A percentile compares a stretch with the other conserved stretches of the same genome.
Evolutionary conservation across 2,888 invertebrate species (phyloP).

Genomic region (Neria commutata): DNA sequence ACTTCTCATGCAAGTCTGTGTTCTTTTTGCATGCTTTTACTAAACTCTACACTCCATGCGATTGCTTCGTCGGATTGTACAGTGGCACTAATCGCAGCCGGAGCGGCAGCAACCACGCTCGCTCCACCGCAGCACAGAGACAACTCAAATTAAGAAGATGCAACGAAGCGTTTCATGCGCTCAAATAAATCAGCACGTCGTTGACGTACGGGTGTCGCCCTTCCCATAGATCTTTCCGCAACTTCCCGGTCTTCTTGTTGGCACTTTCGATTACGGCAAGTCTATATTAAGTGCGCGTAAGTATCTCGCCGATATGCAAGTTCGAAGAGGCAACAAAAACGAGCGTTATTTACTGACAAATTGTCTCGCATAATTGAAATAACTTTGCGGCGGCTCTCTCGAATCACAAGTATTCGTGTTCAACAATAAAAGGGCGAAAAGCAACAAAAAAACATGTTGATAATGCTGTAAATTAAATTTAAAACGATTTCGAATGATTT

Average conservation of each 20-base stretch:
- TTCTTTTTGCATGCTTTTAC: too few species aligned
- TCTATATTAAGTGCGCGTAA: constrained; percentile 12
- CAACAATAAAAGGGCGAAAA: constrained; percentile 35
- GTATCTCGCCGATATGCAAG: constrained; percentile 23
- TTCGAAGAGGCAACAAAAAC: constrained; percentile 39
- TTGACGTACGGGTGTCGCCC: constrained; percentile 54
- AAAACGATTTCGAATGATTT: constrained; percentile 12
- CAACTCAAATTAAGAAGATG: constrained; percentile 57
- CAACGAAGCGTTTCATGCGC: constrained; percentile 60
- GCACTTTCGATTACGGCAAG: constrained; percentile 25
- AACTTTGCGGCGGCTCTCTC: constrained; percentile 40
- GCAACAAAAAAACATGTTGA: constrained; percentile 37
- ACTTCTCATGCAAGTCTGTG: too few species aligned
- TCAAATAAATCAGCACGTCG: constrained; percentile 60
- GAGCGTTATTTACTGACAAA: constrained; percentile 59
- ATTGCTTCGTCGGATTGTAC: too few species aligned
- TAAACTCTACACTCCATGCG: too few species aligned
- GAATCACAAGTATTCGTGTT: constrained; percentile 20
- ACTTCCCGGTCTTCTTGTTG: constrained; percentile 25
- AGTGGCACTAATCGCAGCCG: too few species aligned
- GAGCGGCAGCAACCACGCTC: too few species aligned
- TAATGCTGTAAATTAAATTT: constrained; percentile 29
- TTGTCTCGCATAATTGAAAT: constrained; percentile 58
- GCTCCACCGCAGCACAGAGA: too few species aligned
- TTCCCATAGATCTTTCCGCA: constrained; percentile 33